Percentiles rank a stretch among this genome's conserved stretches.
Conservation (phyloP, 2,888 invertebrate genomes). For the Parnassius apollo region DNA sequence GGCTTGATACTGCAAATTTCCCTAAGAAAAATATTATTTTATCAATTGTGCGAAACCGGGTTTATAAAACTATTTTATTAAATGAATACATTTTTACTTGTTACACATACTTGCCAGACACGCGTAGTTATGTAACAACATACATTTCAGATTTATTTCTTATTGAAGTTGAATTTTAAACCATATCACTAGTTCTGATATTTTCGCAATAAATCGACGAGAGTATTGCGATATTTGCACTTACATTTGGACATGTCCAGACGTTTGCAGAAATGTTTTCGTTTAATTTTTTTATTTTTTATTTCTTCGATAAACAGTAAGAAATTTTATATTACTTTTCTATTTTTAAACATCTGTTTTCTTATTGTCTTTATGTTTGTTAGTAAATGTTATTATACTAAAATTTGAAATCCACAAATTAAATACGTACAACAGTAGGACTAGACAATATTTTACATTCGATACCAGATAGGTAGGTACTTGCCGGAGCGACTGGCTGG, state of each 20-base stretch:
- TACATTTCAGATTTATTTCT: constrained; percentile 27
- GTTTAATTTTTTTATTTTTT: constrained; percentile 20
- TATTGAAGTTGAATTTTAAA: constrained; percentile 31
- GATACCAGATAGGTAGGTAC: too few species aligned
- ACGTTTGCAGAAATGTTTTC: constrained; percentile 31
- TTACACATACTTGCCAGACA: constrained; percentile 16
- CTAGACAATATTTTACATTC: too few species aligned
- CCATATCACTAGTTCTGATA: constrained; percentile 27
- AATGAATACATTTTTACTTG: constrained; percentile 6
- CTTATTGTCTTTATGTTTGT: neutral
- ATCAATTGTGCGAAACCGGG: neutral
- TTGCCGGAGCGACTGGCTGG: too few species aligned
- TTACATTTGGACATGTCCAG: constrained; percentile 28
- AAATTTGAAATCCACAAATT: too few species aligned
- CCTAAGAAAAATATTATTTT: constrained; percentile 20
- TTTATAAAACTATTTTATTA: constrained; percentile 5
- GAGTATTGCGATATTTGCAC: constrained; percentile 29
- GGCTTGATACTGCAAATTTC: constrained; percentile 27
- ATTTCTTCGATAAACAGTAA: constrained; percentile 18
- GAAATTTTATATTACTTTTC: neutral
- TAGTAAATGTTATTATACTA: too few species aligned
- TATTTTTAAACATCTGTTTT: neutral
- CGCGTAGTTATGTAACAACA: constrained; percentile 23
- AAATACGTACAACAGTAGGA: too few species aligned
- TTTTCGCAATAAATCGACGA: constrained; percentile 29